Evolutionary conservation across 2,113 vertebrate species (phyloP).

Genomic region (Climacteris rufus): DNA sequence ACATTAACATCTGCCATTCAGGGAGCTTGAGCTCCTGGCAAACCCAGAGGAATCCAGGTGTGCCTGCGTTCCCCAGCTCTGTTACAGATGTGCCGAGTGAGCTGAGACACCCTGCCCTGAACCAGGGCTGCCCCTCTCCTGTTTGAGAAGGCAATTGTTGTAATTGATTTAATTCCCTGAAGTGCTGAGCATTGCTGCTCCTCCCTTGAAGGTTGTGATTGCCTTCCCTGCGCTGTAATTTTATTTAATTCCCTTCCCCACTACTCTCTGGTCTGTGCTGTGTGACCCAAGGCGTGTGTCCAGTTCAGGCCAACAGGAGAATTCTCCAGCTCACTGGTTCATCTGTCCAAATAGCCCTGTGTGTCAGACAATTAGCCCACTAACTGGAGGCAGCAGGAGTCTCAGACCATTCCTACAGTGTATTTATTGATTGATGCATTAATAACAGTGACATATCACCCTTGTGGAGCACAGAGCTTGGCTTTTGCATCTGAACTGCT

Average conservation of each 20-base stretch:
- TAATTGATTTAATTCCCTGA: not conserved
- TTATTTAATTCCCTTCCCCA: not conserved
- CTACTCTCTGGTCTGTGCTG: not conserved
- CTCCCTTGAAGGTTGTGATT: not conserved
- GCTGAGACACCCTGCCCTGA: not conserved
- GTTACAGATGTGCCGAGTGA: not conserved
- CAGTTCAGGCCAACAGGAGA: not conserved
- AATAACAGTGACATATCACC: not conserved
- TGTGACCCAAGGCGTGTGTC: not conserved
- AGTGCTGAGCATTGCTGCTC: not conserved
- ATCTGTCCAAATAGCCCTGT: not conserved
- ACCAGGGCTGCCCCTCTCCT: not conserved
- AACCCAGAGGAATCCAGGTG: not conserved
- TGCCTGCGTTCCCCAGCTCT: accelerated
- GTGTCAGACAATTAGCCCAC: not conserved
- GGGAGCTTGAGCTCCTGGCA: not conserved
- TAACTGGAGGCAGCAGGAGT: not conserved
- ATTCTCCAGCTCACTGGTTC: not conserved
- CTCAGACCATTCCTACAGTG: not conserved
- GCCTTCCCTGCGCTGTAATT: not conserved
- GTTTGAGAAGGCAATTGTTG: not conserved
- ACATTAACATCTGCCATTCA: not conserved
- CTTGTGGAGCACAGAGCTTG: not conserved
- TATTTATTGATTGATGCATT: not conserved
- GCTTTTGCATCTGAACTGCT: not conserved